These are phyloP conservation scores for Coracopsis vasa DNA, from an alignment of 2,113 vertebrate species.

Conservation along the genomic window DNA sequence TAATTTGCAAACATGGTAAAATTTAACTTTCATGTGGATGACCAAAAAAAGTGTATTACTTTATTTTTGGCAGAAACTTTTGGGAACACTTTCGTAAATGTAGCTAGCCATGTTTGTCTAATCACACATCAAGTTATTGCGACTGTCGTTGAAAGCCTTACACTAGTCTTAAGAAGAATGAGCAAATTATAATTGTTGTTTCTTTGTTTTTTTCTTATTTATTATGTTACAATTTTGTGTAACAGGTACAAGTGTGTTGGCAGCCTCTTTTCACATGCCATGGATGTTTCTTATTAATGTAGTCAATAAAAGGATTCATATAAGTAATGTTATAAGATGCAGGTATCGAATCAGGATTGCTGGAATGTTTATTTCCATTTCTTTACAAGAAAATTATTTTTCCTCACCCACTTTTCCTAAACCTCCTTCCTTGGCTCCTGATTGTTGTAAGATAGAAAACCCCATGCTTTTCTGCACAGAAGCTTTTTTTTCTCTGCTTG, in stretches of 20 bases:
- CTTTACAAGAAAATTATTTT: background rate
- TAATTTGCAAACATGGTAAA: background rate
- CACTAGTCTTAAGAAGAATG: background rate
- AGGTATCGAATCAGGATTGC: background rate
- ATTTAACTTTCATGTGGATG: background rate
- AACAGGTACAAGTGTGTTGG: background rate
- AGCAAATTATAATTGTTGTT: background rate
- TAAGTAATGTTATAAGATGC: background rate
- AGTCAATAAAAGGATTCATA: background rate
- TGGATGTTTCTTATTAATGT: background rate
- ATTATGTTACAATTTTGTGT: background rate
- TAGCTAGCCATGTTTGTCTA: background rate
- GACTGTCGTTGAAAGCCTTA: background rate
- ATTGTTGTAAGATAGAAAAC: background rate
- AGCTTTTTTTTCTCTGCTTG: background rate
- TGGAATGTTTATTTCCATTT: accelerated
- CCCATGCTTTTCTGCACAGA: background rate
- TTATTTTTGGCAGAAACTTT: background rate
- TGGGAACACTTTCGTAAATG: background rate
- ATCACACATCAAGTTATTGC: background rate
- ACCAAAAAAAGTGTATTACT: background rate
- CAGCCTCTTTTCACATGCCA: background rate
- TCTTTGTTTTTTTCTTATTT: background rate
- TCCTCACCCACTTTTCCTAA: background rate
- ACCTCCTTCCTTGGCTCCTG: background rate